Evolutionary conservation across 2,888 invertebrate genomes (phyloP), one percentile per base, ranked within the genome.

Genomic region (Craniophora ligustri): DNA sequence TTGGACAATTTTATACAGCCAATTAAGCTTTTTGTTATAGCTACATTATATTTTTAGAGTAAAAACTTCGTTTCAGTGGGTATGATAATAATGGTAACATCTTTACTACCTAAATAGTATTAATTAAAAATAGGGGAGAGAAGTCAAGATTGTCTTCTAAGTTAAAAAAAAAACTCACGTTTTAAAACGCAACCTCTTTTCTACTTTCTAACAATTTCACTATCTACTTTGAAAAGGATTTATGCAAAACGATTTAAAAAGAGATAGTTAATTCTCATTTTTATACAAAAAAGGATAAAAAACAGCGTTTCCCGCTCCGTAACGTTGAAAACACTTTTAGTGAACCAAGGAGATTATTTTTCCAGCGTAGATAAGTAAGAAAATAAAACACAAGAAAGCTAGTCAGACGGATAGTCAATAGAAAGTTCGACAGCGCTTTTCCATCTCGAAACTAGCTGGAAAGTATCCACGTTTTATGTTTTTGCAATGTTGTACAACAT

Each of bases 341-440:
- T 60, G 57, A 62, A 47, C 44, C 56, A 45, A 59, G 35, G 49
- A 58, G 53, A 59, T 67, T 64, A 71, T 72, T 75, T 70, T 67
- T 60, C 55, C 40, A 46, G 28, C 42, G 36, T 28, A 50, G 50
- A 30, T 58, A 58, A 55, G 60, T 58, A 65, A 47, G 64, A 73
- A 73, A 69, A 72, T 62, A 69, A 75, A 71, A 71, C 41, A 63
- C 45, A 67, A 61, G 65, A 69, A 68, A 67, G 63, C 56, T 55
- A 50, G 41, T 28, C 45, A 59, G 56, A 65, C 59, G 56, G 61
- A 59, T 56, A 68, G 59, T 44, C 63, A 48, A 60, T 70, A 77
- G 75, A 75, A 76, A 75, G 76, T 60, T 59, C 51, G 57, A 66
- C 71, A 63, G 39, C 63, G 63, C 58, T 72, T 76, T 78, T 74